Conservation (phyloP, 1,140 invertebrate genomes). For the Coelopa frigida region DNA sequence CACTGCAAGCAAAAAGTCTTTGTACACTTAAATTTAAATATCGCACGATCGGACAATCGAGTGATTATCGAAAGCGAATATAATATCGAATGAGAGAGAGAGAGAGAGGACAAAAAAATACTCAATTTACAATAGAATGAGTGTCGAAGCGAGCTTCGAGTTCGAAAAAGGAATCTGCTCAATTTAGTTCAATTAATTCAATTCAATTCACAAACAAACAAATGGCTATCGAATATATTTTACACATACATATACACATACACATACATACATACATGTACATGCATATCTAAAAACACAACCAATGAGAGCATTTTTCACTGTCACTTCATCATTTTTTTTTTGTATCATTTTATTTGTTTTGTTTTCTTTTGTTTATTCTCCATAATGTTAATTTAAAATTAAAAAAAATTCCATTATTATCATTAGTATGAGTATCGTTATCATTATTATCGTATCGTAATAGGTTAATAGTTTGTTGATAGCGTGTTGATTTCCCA, state of each 20-base stretch:
- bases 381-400: constrained; percentile 18
- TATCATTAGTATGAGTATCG: too few relatives aligned
- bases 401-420: too few relatives aligned
- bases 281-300: constrained; percentile 40
- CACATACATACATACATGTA: constrained; percentile 2
- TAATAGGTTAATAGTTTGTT: too few relatives aligned
- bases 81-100: not conserved
- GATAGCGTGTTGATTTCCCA: constrained; percentile 4
- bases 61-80: too few relatives aligned
- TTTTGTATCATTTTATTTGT: constrained; percentile 20
- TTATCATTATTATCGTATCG: too few relatives aligned
- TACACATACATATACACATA: constrained; percentile 9
- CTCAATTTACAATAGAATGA: constrained; percentile 7
- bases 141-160: too few relatives aligned
- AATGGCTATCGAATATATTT: too few relatives aligned
- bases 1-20: too few relatives aligned
- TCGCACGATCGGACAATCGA: not conserved
- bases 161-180: too few relatives aligned
- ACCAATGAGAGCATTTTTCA: constrained; percentile 45
- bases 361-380: constrained; percentile 18
- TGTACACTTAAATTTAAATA: constrained; percentile 1
- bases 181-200: too few relatives aligned
- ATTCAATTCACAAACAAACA: too few relatives aligned
- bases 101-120: constrained; percentile 1
- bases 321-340: constrained; percentile 22